A percentile compares a stretch with the other conserved stretches of the same genome.
Conservation (phyloP, 2,888 invertebrate genomes). For the Drosophila pseudotalamancana region DNA sequence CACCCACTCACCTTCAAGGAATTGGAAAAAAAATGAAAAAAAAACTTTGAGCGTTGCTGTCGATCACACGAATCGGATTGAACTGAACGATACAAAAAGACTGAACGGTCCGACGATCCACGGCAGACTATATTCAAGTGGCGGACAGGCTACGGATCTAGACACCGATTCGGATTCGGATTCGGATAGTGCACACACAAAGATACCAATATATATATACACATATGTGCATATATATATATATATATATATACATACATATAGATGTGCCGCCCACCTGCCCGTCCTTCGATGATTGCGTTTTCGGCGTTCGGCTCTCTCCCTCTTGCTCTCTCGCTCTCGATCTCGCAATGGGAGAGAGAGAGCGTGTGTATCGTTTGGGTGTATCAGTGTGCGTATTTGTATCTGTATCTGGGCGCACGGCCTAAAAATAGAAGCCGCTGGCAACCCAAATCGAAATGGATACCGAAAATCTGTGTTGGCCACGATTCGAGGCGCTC, state of each 20-base stretch:
- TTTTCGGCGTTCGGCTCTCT: slow-evolving; percentile 19
- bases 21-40: slow-evolving; percentile 81
- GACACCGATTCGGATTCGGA: slow-evolving; percentile 60
- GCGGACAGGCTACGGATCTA: slow-evolving; percentile 78
- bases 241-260: not conserved
- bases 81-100: slow-evolving; percentile 84
- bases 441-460: slow-evolving; percentile 82
- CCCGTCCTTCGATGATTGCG: slow-evolving; percentile 55
- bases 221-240: not conserved
- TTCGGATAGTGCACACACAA: slow-evolving; percentile 49
- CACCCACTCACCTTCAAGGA: slow-evolving; percentile 84
- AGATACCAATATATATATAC: slow-evolving; percentile 9
- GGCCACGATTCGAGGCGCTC: slow-evolving; percentile 33
- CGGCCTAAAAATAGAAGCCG: slow-evolving; percentile 82
- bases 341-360: slow-evolving; percentile 5
- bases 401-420: slow-evolving; percentile 82
- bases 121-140: slow-evolving; percentile 84
- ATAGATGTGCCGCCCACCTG: slow-evolving; percentile 63
- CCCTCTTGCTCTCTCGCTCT: slow-evolving; percentile 14
- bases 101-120: slow-evolving; percentile 85
- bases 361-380: slow-evolving; percentile 13
- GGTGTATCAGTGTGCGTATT: slow-evolving; percentile 20
- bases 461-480: slow-evolving; percentile 78
- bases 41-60: slow-evolving; percentile 81
- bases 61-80: slow-evolving; percentile 83